Percentiles rank a stretch among this genome's conserved stretches.
Conservation (phyloP, 2,113 vertebrate genomes). For the Poeciliopsis prolifica region DNA sequence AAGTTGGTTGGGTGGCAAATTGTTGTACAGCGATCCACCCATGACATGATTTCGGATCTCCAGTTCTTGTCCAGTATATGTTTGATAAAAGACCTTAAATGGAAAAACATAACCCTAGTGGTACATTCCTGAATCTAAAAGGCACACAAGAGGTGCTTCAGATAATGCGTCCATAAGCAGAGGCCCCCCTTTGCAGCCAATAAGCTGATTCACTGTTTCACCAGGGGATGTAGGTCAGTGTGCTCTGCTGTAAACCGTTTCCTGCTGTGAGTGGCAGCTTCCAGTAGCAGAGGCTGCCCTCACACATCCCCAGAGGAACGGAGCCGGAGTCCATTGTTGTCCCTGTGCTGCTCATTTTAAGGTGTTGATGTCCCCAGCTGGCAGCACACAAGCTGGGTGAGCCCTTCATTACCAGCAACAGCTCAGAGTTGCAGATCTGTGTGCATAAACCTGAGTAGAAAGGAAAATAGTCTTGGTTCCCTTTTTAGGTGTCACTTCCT, state of each 20-base stretch:
- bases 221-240: slow-evolving; percentile 66
- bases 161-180: slow-evolving; percentile 38
- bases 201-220: slow-evolving; percentile 36
- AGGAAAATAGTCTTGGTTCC: background rate
- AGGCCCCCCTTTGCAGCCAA: slow-evolving; percentile 14
- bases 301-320: background rate
- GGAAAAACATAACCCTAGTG: background rate
- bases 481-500: slow-evolving; percentile 17
- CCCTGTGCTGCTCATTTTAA: slow-evolving; percentile 23
- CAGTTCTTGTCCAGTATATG: background rate
- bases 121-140: background rate
- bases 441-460: background rate
- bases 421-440: background rate
- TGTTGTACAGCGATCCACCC: no score
- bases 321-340: slow-evolving; percentile 54
- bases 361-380: slow-evolving; percentile 56
- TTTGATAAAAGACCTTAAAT: background rate
- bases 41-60: no score
- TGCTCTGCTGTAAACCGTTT: slow-evolving; percentile 53
- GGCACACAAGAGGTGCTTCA: background rate
- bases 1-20: no score
- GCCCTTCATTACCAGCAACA: background rate
- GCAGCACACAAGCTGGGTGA: slow-evolving; percentile 17
- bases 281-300: slow-evolving; percentile 39
- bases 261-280: slow-evolving; percentile 28